Base-by-base conservation (phyloP, 1,140 invertebrate genomes). In the Anastatus disparis region DNA sequence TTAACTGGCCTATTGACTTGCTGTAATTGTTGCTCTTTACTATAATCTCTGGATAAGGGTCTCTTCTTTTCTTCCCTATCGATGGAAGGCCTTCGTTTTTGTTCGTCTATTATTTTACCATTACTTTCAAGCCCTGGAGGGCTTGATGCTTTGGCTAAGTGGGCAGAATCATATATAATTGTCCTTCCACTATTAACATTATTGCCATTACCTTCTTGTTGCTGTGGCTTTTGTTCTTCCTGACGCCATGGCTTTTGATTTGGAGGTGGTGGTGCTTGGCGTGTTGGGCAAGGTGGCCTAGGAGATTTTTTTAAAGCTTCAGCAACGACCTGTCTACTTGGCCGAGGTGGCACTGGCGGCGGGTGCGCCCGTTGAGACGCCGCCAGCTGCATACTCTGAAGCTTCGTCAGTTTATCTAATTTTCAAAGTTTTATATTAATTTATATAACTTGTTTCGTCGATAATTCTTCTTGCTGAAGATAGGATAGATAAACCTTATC, bases 311-410 rank as follows among this genome's bases (percentile, higher is more conserved):
- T 90, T 50, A 92, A 83, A 8, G 91, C 90, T 79, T 92, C 91
- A 2, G 90, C 90, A 38, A 91, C 89, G 75, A 91, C 84, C 77
- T 88, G 89, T 77, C 90, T 88, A 77, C 89, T 91, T 15, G 91
- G 91, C 63, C 91, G 83, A 26, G 91, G 91, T n/a, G 91, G 91
- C 52, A 92, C 90, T 64, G 91, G 91, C 50, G 91, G 91, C 44
- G 91, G 90, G 67, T 90, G 89, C 66, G 81, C 70, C 62, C 74
- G 79, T 29, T 81, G 83, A 68, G 78, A 81, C 56, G 82, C 77
- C 65, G 84, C 84, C 63, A 85, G 72, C 79, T 85, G 81, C 85
- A 86, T 86, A 24, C 72, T 65, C 46, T 40, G 27, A 7, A 44
- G 42, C 31, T 53, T 59, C n/a, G n/a, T n/a, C n/a, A n/a, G n/a